Base-by-base conservation (phyloP, 2,797 vertebrate genomes). In the Cirrhinus molitorella region DNA sequence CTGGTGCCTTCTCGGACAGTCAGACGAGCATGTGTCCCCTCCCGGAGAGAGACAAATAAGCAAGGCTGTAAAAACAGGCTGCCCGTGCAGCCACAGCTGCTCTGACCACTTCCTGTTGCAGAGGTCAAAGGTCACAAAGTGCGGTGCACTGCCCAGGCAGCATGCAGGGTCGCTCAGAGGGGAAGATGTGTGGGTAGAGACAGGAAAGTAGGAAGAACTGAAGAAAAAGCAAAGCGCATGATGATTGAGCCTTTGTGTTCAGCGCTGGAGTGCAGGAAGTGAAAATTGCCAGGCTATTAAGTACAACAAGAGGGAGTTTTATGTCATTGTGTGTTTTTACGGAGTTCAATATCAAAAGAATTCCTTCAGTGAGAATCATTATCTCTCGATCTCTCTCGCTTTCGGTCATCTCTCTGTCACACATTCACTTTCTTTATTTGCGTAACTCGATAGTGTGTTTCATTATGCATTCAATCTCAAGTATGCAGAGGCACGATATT, bases 41-140 rank as follows among this genome's bases (percentile, higher is more conserved):
- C 72, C 80, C 21, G 47, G 40, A 16, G 77, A 79, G 43, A 88
- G 53, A 76, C 21, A 82, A 84, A 87, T 45, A 79, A 74, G 59
- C 67, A 13, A 77, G 68, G 40, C 61, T 73, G 72, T 79, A 81
- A 74, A 85, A 82, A 79, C 79, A 73, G 74, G 73, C 85, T 23
- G 47, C 7, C 75, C 21, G 6, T 80, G 47, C 49, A 79, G 59
- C 79, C 65, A 28, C 79, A 49, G 57, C 63, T 72, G 47, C 37
- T 14, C 34, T 34, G 67, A 81, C 49, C 85, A 80, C 66, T 88
- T 88, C 77, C 87, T 85, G 72, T 73, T 61, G 37, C 21, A 40
- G 17, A 73, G 77, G 83, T 75, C 87, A 83, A 55, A 83, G 83
- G 80, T 81, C 72, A 72, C 10, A 8, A 17, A 28, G 21, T 77